A percentile compares a stretch with the other conserved stretches of the same genome.
Evolutionary conservation across 2,797 vertebrate genomes (phyloP).

Genomic region (Parauchenoglanis punctatus): DNA sequence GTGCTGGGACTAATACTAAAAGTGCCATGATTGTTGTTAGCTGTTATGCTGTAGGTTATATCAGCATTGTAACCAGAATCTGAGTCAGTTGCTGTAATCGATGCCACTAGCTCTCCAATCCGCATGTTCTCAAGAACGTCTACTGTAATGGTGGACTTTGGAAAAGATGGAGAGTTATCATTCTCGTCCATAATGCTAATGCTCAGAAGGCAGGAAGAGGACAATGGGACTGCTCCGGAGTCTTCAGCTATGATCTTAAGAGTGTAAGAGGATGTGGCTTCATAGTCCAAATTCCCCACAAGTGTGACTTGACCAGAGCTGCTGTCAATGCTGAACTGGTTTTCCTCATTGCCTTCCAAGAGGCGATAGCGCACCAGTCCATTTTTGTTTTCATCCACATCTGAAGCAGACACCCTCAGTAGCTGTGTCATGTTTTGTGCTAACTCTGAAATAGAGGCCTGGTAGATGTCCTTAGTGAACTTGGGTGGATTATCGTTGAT

Average conservation of each 20-base stretch:
- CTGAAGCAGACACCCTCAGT: slow-evolving; percentile 91
- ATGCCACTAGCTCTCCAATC: slow-evolving; percentile 92
- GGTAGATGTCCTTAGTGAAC: slow-evolving; percentile 95
- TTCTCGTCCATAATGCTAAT: slow-evolving; percentile 94
- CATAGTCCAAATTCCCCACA: slow-evolving; percentile 88
- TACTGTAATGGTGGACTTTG: slow-evolving; percentile 84
- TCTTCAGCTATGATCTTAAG: slow-evolving; percentile 91
- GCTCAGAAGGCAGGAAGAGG: slow-evolving; percentile 88
- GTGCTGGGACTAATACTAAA: slow-evolving; percentile 97
- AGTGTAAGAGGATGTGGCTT: slow-evolving; percentile 87
- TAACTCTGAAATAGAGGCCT: slow-evolving; percentile 91
- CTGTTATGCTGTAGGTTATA: slow-evolving; percentile 89
- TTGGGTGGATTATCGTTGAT: slow-evolving; percentile 95
- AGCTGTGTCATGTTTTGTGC: slow-evolving; percentile 91
- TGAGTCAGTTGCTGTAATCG: slow-evolving; percentile 89
- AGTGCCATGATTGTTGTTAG: slow-evolving; percentile 92
- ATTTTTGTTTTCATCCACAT: slow-evolving; percentile 92
- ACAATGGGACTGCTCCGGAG: slow-evolving; percentile 80
- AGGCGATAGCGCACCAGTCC: slow-evolving; percentile 87
- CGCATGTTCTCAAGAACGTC: slow-evolving; percentile 97
- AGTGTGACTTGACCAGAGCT: slow-evolving; percentile 90
- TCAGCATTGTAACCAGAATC: slow-evolving; percentile 94
- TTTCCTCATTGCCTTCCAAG: slow-evolving; percentile 89
- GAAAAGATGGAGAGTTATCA: slow-evolving; percentile 93
- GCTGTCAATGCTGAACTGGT: slow-evolving; percentile 85